Evolutionary conservation across 1,140 invertebrate genomes (phyloP).

Genomic region (Notospermus geniculatus): DNA sequence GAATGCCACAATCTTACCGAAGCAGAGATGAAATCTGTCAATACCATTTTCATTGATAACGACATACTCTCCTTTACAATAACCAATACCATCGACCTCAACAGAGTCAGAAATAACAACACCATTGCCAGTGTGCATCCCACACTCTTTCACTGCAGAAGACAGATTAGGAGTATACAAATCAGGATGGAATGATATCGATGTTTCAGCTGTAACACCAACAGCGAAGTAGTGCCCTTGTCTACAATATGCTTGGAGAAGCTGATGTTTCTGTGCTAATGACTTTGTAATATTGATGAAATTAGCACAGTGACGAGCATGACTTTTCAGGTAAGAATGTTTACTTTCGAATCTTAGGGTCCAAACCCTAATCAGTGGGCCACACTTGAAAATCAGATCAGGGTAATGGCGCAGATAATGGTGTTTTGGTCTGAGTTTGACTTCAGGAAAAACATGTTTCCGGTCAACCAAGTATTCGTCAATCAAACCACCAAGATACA

Average conservation of each 20-base stretch:
- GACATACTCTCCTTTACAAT: not conserved
- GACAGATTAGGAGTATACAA: not conserved
- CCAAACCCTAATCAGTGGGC: slow-evolving; percentile 39
- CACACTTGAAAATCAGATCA: slow-evolving; percentile 17
- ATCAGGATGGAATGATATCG: not conserved
- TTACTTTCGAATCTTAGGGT: slow-evolving; percentile 41
- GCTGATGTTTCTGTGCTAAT: not conserved
- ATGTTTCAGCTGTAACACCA: not conserved
- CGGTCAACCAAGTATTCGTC: not conserved
- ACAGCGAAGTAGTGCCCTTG: not conserved
- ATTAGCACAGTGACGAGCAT: slow-evolving; percentile 23
- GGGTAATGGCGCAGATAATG: slow-evolving; percentile 9
- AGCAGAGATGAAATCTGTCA: not conserved
- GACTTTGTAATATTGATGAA: slow-evolving; percentile 8
- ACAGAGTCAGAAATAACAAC: not conserved
- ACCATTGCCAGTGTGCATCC: not conserved
- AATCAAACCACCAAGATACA: not conserved
- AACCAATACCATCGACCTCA: not conserved
- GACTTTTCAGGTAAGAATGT: slow-evolving; percentile 37
- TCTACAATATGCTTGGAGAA: not conserved
- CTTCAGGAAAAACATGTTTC: not conserved
- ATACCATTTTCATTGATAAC: not conserved
- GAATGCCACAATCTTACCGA: not conserved
- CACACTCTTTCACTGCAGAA: not conserved
- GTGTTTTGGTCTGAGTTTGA: slow-evolving; percentile 3